phyloP scores from a whole-genome alignment of 2,888 invertebrate species.

The Tridacna gigas region DNA sequence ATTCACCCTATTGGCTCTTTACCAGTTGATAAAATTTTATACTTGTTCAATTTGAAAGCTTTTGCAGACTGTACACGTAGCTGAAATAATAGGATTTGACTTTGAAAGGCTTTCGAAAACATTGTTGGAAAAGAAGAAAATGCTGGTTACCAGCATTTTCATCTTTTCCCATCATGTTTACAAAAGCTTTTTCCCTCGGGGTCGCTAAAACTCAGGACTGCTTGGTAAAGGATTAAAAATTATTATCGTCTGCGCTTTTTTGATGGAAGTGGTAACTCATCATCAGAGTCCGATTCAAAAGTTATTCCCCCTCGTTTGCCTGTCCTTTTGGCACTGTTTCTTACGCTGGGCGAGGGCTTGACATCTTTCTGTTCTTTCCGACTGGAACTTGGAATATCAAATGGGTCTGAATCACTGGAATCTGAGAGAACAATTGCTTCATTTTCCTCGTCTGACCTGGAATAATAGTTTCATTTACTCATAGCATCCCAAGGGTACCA shows the following conservation, averaged over 20 bases:
- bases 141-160: background rate
- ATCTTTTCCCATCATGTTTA: background rate
- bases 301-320: constrained; percentile 43
- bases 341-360: constrained; percentile 12
- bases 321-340: background rate
- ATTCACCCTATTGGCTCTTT: background rate
- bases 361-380: background rate
- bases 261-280: constrained; percentile 41
- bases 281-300: constrained; percentile 51
- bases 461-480: too few species aligned
- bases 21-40: background rate
- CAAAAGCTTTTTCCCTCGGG: background rate
- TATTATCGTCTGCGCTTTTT: constrained; percentile 31
- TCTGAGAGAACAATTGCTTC: constrained; percentile 16
- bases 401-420: constrained; percentile 49
- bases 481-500: too few species aligned
- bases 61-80: background rate
- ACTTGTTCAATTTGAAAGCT: background rate
- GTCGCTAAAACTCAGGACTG: background rate
- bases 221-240: background rate
- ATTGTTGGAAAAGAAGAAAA: background rate
- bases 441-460: constrained; percentile 37
- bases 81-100: background rate
- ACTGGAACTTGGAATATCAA: constrained; percentile 28
- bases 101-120: background rate